Evolutionary conservation across 2,888 invertebrate genomes (phyloP).

Genomic region (Trichacis sp.): DNA sequence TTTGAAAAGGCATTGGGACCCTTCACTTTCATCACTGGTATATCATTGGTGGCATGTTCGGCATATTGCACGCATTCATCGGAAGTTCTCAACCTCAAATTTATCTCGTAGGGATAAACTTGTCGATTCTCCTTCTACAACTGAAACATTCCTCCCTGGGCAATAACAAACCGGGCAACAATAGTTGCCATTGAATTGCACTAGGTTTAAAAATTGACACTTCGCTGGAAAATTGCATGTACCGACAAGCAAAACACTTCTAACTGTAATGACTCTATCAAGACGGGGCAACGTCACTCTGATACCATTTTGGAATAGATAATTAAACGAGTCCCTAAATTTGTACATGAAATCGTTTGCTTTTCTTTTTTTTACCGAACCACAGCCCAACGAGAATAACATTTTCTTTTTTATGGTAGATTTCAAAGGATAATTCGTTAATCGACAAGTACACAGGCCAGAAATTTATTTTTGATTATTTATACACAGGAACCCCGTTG

Average conservation of each 20-base stretch:
- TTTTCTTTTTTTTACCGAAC: conserved; percentile 31
- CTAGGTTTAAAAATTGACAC: background rate
- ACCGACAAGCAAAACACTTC: background rate
- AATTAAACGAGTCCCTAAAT: background rate
- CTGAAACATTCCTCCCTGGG: too few species aligned
- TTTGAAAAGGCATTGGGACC: too few species aligned
- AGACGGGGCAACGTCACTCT: too few species aligned
- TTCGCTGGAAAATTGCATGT: background rate
- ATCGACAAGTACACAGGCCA: conserved; percentile 36
- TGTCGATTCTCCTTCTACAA: too few species aligned
- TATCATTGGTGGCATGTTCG: too few species aligned
- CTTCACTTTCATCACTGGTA: too few species aligned
- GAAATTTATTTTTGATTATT: conserved; percentile 30
- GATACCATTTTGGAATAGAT: too few species aligned
- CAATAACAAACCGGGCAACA: too few species aligned
- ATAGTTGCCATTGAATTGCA: too few species aligned
- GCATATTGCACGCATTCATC: too few species aligned
- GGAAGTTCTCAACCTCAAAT: too few species aligned
- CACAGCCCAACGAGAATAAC: conserved; percentile 30
- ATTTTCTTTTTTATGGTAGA: conserved; percentile 29
- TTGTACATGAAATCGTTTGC: conserved; percentile 25
- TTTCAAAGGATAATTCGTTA: conserved; percentile 31
- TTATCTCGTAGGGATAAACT: too few species aligned
- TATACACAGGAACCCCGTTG: conserved; percentile 41
- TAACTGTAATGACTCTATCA: background rate